Base-by-base conservation (phyloP, 2,113 vertebrate species). In the Nesoenas mayeri region DNA sequence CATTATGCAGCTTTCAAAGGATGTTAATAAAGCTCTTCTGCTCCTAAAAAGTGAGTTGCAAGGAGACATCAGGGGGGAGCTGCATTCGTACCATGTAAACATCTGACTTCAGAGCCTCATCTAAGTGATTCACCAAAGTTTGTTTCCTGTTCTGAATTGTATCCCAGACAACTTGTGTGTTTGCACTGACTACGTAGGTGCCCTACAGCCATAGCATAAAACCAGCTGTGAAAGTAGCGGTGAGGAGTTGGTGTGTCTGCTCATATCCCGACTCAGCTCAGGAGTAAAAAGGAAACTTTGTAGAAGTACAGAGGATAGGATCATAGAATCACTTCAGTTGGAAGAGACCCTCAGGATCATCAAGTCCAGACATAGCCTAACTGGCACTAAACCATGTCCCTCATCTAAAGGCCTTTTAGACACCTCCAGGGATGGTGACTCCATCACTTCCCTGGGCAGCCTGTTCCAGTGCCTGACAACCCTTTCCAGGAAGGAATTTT, bases 1-100 rank as follows among this genome's bases (percentile, higher is more conserved):
- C 67, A 21, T 94, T 94, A 58, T 83, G 64, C 25, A 88, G 40
- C 50, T 95, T 80, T 96, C 79, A 92, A 88, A 91, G 38, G 91
- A 42, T 38, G 72, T 83, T 93, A 58, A 80, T 64, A 96, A 80
- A 86, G 51, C 62, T 86, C 88, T 94, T 60, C 54, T 85, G 40
- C 70, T 88, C 36, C 58, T 54, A 20, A 92, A 89, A 81, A 31
- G 87, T 60, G 70, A 67, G 26, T 87, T 93, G 38, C 2, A 48
- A 81, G 78, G 73, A 88, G 74, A 72, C 34, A 38, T 83, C 32
- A 19, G 15, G 38, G 84, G 48, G 34, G 26, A 74, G 53, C 38
- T 93, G 32, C 44, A 28, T 80, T 92, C 12, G 36, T 72, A 29
- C 51, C 26, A 2, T 42, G 48, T 96, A 87, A 79, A 85, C 57